Evolutionary conservation across 2,797 vertebrate species (phyloP), one percentile per base, ranked within the genome.

Genomic region (Delichon dasypus): DNA sequence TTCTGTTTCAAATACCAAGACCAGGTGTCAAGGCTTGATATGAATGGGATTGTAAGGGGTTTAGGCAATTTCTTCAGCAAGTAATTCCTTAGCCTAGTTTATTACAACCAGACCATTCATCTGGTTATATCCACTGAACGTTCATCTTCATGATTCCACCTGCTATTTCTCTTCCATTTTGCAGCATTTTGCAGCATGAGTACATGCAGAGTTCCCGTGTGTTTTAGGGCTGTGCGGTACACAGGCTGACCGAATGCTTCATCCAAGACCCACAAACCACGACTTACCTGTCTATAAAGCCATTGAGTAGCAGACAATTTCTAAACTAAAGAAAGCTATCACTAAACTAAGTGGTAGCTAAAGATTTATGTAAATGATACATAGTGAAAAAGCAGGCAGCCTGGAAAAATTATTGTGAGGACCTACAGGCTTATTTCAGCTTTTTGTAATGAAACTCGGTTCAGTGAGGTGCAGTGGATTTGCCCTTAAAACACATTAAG

Each of bases 1-100:
- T 88, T 89, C 51, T 79, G 25, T 38, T 86, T 91, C 27, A 26
- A 73, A 70, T 61, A 71, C 51, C 55, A 84, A 86, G 48, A 66
- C 34, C 60, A 93, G 57, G 76, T 92, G 73, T 61, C 27, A 72
- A 91, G 48, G 42, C 25, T 81, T 4, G 3, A 50, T 88, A 40
- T 74, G 90, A 96, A 89, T 54, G 45, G 67, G 55, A 91, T 50
- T 38, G 6, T 71, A 67, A 91, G 53, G 42, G 38, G 25, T 5
- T 67, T 67, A 74, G 55, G n/a, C 45, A 89, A 34, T 67, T 85
- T 88, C 42, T 91, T 91, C 55, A 68, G 38, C 9, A 9, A 29
- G 18, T 50, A 53, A 19, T 78, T 83, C 73, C 76, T 83, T 36
- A 80, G 42, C 54, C 53, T 68, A 36, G 51, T 67, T 81, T 80